Evolutionary conservation across 2,113 vertebrate genomes (phyloP), one percentile per base, ranked within the genome.

Genomic region (Nothocercus julius): DNA sequence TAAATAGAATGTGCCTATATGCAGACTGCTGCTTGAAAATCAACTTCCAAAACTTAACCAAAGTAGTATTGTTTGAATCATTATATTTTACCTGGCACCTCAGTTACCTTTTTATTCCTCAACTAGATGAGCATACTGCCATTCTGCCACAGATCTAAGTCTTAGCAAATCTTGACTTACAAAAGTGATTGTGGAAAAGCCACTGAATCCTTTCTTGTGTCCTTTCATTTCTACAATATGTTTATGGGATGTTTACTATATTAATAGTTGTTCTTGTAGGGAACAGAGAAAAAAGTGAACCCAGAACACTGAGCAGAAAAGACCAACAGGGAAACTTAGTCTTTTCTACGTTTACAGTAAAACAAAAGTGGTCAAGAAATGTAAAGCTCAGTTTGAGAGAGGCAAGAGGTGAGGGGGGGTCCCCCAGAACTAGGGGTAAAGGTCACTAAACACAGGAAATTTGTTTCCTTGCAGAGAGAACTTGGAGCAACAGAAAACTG

Each of bases 41-140:
- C 25, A 89, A 95, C 88, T 78, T 86, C 30, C 30, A 74, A 82
- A 85, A 64, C 38, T 87, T 61, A 79, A 54, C 8, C 20, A 79
- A 82, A 40, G 10, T 68, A 84, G 74, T 13, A 68, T 22, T 59
- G 11, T 17, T 70, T 56, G 36, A 3, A 73, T 78, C 53, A 3
- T 51, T 70, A 59, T 21, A 54, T 51, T 44, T 51, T 44, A 74
- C 80, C 5, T 69, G 15, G 18, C 45, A 59, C 8, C 13, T 66
- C 27, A 38, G 24, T 45, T 64, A 59, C 21, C 7, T 47, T 82
- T 85, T 56, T 34, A 63, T 64, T 87, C 28, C 42, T 85, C 53
- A 82, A 22, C 12, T 76, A 81, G 20, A 42, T 80, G 6, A 86
- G 32, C 22, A 70, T 51, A 45, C 70, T 28, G 6, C 18, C 59